Evolutionary conservation across 2,888 invertebrate species (phyloP), one percentile per base, ranked within the genome.

Genomic region (Trichogramma evanescens): DNA sequence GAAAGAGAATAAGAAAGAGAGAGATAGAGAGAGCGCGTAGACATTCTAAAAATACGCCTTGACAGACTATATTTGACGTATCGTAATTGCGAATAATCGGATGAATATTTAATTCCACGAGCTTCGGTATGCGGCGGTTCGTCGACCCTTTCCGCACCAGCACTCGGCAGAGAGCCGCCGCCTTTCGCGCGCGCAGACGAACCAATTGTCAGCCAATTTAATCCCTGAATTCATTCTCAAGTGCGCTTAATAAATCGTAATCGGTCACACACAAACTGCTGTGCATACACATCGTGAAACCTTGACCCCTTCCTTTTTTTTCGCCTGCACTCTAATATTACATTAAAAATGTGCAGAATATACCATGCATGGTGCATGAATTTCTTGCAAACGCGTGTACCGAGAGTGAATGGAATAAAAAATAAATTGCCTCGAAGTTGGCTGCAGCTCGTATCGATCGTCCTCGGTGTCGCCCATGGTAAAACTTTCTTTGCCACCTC

Each of bases 161-260:
- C 59, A 57, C 60, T 41, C 60, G 56, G 60, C 62, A 13, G 59
- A 65, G 50, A 42, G 55, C 6, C 52, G 52, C 38, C 41, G 52
- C 3, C 40, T 6, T 13, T 52, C 63, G 61, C 58, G 64, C 64
- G 26, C n/a, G 58, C 66, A 68, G 67, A 69, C 70, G 63, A 68
- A 67, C 70, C 70, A 73, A 74, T 74, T 73, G 71, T 70, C 63
- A 67, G 68, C 67, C 72, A 74, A 74, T 74, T 74, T 70, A 73
- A 68, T 66, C 71, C 67, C 70, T 72, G 70, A 72, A 72, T 72
- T 73, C 70, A 70, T 72, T 70, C 67, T 68, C 67, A 59, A 65
- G 44, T 61, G 66, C 65, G 67, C 68, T 71, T 74, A 71, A 74
- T 72, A 71, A 74, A 74, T 70, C 66, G 64, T 70, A 73, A 72